Conservation (phyloP, 2,797 vertebrate genomes). For the Selene dorsalis region DNA sequence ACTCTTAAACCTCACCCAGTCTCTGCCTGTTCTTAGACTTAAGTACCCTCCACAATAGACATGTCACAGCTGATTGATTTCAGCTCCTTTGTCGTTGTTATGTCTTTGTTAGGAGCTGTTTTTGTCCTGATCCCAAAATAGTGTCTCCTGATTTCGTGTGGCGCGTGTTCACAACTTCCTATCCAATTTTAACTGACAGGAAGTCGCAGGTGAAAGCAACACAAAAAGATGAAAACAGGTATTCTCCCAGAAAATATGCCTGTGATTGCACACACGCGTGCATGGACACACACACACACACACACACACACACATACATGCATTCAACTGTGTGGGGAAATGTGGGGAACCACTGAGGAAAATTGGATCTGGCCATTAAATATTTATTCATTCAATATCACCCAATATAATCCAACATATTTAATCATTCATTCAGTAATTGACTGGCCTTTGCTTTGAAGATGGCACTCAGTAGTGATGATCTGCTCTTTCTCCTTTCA, state of each 20-base stretch:
- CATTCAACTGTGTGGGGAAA: slow-evolving; percentile 30
- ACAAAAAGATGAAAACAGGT: neutral
- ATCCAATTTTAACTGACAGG: slow-evolving; percentile 35
- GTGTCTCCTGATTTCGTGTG: slow-evolving; percentile 22
- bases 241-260: neutral
- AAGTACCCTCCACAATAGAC: slow-evolving; percentile 69
- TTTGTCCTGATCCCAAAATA: slow-evolving; percentile 64
- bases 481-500: slow-evolving; percentile 4
- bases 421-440: slow-evolving; percentile 51
- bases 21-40: slow-evolving; percentile 38
- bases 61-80: slow-evolving; percentile 65
- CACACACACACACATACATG: neutral
- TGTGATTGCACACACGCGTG: neutral
- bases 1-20: slow-evolving; percentile 36
- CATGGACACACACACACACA: neutral
- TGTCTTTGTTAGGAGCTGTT: slow-evolving; percentile 44
- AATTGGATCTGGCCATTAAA: slow-evolving; percentile 41
- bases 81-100: slow-evolving; percentile 31
- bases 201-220: neutral
- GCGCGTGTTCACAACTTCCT: slow-evolving; percentile 50
- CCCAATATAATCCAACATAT: neutral
- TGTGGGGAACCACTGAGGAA: slow-evolving; percentile 17
- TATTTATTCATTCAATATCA: slow-evolving; percentile 33
- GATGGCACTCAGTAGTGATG: neutral
- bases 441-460: slow-evolving; percentile 24